These are phyloP conservation scores for Isichthys henryi DNA, from an alignment of 2,113 vertebrate species.

Conservation along the genomic window DNA sequence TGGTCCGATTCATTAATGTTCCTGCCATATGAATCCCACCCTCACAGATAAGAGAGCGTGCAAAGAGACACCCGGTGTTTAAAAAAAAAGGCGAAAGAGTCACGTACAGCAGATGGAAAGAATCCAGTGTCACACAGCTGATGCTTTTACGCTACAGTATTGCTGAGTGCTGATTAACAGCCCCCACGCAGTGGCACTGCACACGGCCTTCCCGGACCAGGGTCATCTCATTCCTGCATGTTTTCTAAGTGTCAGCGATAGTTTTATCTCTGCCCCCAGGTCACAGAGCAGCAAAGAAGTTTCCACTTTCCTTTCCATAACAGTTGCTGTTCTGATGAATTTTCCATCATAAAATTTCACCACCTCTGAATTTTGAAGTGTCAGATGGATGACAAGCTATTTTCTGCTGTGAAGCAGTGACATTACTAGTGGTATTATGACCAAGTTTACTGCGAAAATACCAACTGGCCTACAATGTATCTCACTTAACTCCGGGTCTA, in stretches of 20 bases:
- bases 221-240: not conserved
- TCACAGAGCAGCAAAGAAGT: not conserved
- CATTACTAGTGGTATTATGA: not conserved
- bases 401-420: not conserved
- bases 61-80: not conserved
- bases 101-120: not conserved
- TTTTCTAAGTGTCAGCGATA: not conserved
- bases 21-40: not conserved
- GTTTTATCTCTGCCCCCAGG: not conserved
- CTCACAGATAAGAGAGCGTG: not conserved
- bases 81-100: not conserved
- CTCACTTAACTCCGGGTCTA: not conserved
- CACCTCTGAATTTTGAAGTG: conserved; percentile 1
- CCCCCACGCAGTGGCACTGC: not conserved
- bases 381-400: not conserved
- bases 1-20: not conserved
- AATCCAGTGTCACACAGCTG: not conserved
- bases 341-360: conserved; percentile 11
- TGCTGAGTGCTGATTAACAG: not conserved
- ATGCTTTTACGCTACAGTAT: not conserved
- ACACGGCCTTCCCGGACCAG: not conserved
- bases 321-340: not conserved
- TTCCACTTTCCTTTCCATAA: not conserved
- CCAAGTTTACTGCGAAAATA: not conserved
- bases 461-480: not conserved